Percentiles rank a stretch among this genome's conserved stretches.
Conservation (phyloP, 2,113 vertebrate genomes). For the Poeciliopsis turrubarensis region DNA sequence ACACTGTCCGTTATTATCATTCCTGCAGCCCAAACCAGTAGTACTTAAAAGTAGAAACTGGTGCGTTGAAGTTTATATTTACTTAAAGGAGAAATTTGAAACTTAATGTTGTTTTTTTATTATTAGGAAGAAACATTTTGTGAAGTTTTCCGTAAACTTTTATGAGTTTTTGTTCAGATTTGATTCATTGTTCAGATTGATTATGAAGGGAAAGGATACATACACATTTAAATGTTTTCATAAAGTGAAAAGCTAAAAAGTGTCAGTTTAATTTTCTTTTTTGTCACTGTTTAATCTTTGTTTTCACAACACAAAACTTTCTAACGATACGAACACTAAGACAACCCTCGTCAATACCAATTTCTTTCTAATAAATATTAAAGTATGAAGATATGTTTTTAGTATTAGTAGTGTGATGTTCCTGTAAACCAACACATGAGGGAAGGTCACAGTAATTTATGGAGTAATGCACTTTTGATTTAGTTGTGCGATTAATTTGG, state of each 20-base stretch:
- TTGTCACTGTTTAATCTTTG: not conserved
- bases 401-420: not conserved
- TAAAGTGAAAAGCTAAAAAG: no score
- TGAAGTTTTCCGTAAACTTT: no score
- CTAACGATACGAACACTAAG: not conserved
- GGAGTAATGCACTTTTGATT: not conserved
- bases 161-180: no score
- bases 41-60: not conserved
- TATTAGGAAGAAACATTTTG: no score
- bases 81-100: not conserved
- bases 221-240: no score
- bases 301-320: not conserved
- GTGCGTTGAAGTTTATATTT: not conserved
- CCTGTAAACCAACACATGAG: not conserved
- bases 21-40: not conserved
- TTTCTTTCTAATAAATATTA: not conserved
- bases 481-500: no score
- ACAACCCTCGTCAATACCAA: not conserved
- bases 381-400: no score
- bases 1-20: constrained; percentile 9
- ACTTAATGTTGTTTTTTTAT: not conserved
- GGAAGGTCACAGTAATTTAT: not conserved
- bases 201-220: no score
- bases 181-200: no score
- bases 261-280: no score